Percentiles rank a stretch among this genome's conserved stretches.
Conservation (phyloP, 2,888 invertebrate species). For the Microplitis deprimator region DNA sequence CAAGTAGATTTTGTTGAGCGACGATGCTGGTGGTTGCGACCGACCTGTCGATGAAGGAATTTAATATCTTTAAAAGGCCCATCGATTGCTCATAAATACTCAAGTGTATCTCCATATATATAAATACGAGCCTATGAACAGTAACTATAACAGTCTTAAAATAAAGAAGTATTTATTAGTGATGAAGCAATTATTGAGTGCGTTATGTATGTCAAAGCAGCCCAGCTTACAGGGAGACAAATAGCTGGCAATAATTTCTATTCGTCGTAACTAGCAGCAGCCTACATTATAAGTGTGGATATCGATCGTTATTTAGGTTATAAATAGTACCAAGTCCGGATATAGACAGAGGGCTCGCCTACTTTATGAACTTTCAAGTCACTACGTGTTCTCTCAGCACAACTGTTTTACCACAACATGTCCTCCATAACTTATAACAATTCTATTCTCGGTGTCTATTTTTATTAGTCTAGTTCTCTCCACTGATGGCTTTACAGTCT, state of each 20-base stretch:
- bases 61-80: neutral
- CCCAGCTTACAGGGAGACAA: neutral
- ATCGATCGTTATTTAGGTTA: slow-evolving; percentile 50
- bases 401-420: neutral
- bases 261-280: slow-evolving; percentile 12
- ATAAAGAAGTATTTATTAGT: neutral
- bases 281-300: slow-evolving; percentile 44
- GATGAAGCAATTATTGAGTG: slow-evolving; percentile 17
- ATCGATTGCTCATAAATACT: neutral
- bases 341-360: slow-evolving; percentile 49
- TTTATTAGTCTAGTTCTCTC: slow-evolving; percentile 14
- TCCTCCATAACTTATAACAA: slow-evolving; percentile 1
- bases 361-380: slow-evolving; percentile 51
- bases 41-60: neutral
- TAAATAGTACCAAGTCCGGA: slow-evolving; percentile 46
- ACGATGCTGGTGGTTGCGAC: neutral
- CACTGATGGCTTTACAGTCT: slow-evolving; percentile 13
- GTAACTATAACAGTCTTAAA: neutral
- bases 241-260: neutral
- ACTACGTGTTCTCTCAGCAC: slow-evolving; percentile 17
- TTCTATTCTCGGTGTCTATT: slow-evolving; percentile 11
- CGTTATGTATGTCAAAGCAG: slow-evolving; percentile 27
- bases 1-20: slow-evolving; percentile 22
- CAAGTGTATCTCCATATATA: neutral
- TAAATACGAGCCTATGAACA: neutral